phyloP scores from a whole-genome alignment of 1,140 invertebrate species.

The Lordiphosa mommai region DNA sequence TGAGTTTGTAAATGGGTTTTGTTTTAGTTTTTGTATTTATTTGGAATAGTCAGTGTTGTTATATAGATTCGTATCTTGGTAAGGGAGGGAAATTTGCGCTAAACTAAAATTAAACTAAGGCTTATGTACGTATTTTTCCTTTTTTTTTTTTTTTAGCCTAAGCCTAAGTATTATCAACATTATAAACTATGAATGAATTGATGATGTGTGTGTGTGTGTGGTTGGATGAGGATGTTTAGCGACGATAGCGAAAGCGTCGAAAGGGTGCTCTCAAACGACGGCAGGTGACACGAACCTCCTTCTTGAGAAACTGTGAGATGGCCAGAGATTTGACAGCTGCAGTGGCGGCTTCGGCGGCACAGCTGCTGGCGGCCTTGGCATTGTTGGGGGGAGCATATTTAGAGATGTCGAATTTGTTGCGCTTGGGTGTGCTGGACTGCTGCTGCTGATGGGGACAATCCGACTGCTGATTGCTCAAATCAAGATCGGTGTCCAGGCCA shows the following conservation, averaged over 20 bases:
- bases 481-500: constrained; percentile 73
- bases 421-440: constrained; percentile 51
- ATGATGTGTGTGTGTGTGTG: constrained; percentile 20
- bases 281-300: constrained; percentile 73
- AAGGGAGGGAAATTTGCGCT: constrained; percentile 49
- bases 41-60: constrained; percentile 36
- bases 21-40: background rate
- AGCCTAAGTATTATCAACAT: constrained; percentile 14
- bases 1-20: constrained; percentile 7
- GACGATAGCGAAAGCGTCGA: constrained; percentile 74
- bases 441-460: constrained; percentile 48
- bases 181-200: constrained; percentile 36
- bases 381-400: constrained; percentile 72
- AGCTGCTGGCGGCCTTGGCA: constrained; percentile 59
- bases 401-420: constrained; percentile 69
- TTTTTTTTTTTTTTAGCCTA: background rate
- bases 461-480: constrained; percentile 65
- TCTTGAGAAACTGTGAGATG: constrained; percentile 75
- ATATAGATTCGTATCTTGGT: constrained; percentile 10
- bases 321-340: constrained; percentile 70
- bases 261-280: constrained; percentile 73
- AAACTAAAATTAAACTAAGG: constrained; percentile 64
- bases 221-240: constrained; percentile 43
- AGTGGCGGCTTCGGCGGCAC: constrained; percentile 71
- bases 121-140: constrained; percentile 61